phyloP scores from a whole-genome alignment of 2,113 vertebrate genomes.

The Odocoileus hemionus region DNA sequence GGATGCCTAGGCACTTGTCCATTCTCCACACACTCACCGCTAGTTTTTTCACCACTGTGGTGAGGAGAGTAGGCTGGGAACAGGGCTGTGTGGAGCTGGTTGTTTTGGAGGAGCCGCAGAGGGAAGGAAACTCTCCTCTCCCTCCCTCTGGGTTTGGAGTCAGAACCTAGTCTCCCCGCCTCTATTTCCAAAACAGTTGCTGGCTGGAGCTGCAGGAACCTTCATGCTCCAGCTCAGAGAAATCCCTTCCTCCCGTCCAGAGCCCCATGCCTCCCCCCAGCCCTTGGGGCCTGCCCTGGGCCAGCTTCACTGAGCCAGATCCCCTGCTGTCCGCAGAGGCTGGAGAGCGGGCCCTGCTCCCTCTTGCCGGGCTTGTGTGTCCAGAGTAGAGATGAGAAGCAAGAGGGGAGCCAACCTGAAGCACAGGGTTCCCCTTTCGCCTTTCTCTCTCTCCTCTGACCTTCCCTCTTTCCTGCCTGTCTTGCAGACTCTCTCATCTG shows the following conservation, averaged over 20 bases:
- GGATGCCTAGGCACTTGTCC: background rate
- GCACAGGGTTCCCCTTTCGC: background rate
- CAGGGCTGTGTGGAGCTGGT: background rate
- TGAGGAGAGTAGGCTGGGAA: background rate
- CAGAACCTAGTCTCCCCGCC: background rate
- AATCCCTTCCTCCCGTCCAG: background rate
- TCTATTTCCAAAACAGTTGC: conserved; percentile 62
- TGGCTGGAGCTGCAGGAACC: background rate
- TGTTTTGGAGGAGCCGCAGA: conserved; percentile 22
- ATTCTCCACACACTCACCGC: too few species aligned
- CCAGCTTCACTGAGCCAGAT: background rate
- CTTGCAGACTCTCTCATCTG: background rate
- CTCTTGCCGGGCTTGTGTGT: background rate
- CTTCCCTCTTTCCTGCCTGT: background rate
- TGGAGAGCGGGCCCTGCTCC: background rate
- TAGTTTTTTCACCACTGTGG: background rate
- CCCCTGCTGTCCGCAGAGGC: background rate
- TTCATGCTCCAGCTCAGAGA: background rate
- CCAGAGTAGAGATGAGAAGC: background rate
- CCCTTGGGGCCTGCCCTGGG: background rate
- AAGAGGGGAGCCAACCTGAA: background rate
- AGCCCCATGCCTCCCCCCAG: background rate
- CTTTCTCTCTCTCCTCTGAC: background rate
- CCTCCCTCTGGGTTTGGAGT: background rate
- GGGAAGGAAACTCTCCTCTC: background rate